phyloP scores from a whole-genome alignment of 2,888 invertebrate species.

The Pelosia muscerda region DNA sequence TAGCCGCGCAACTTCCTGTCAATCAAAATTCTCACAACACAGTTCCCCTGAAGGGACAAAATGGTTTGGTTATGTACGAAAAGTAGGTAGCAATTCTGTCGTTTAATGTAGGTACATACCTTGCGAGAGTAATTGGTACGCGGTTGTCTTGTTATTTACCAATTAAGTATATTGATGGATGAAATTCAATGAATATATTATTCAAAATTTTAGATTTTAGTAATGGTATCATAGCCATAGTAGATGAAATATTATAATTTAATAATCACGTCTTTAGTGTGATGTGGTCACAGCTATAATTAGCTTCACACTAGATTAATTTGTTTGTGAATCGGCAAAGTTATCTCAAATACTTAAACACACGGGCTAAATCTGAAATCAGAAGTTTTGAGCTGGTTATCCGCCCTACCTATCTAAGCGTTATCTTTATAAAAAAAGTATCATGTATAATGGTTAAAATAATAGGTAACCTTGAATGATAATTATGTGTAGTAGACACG shows the following conservation, averaged over 20 bases:
- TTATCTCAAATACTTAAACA: background rate
- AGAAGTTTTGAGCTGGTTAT: conserved; percentile 42
- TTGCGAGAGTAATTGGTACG: conserved; percentile 11
- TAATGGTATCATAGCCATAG: background rate
- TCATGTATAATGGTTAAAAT: background rate
- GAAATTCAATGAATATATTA: background rate
- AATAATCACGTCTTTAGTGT: background rate
- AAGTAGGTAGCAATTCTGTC: background rate
- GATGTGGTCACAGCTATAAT: conserved; percentile 13
- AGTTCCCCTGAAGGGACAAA: conserved; percentile 29
- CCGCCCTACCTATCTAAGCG: conserved; percentile 34
- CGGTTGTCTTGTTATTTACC: background rate
- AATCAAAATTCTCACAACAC: conserved; percentile 46
- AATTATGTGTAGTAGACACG: background rate
- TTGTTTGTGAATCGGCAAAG: conserved; percentile 7
- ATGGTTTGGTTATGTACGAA: conserved; percentile 9
- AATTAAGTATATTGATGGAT: background rate
- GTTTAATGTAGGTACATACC: conserved; percentile 38
- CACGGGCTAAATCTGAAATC: conserved; percentile 37
- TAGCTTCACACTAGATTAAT: conserved; percentile 17
- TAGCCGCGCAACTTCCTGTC: conserved; percentile 34
- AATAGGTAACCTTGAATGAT: background rate
- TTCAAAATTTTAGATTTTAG: background rate
- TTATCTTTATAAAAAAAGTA: background rate
- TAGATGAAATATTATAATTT: too few species aligned